Percentiles rank a stretch among this genome's conserved stretches.
phyloP scores from a whole-genome alignment of 2,113 vertebrate genomes.

The Oryzias melastigma region DNA sequence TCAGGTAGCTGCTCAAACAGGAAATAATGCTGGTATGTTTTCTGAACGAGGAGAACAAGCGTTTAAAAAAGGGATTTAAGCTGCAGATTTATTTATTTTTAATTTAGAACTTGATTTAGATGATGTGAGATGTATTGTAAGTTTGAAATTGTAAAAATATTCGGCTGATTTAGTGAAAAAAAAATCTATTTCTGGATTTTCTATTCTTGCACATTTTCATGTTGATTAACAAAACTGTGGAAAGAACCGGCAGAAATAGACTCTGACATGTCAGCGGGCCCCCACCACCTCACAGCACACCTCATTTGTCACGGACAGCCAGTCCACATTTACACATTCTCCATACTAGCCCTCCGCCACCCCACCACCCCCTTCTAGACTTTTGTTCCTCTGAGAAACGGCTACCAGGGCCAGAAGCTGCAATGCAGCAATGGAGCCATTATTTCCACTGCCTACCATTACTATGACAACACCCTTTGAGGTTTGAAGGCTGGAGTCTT shows the following conservation, averaged over 20 bases:
- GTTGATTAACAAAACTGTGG: slow-evolving; percentile 21
- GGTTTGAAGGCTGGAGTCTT: slow-evolving; percentile 57
- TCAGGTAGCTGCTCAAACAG: not conserved
- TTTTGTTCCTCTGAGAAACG: slow-evolving; percentile 32
- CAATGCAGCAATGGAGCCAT: slow-evolving; percentile 64
- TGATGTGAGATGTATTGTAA: too few relatives aligned
- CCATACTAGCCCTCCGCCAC: slow-evolving; percentile 7
- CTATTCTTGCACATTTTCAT: slow-evolving; percentile 32
- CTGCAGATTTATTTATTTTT: not conserved
- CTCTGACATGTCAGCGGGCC: slow-evolving; percentile 14
- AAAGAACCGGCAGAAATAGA: slow-evolving; percentile 20
- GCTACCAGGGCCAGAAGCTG: slow-evolving; percentile 49
- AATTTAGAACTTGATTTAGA: too few relatives aligned
- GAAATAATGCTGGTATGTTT: slow-evolving; percentile 9
- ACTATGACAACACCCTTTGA: slow-evolving; percentile 74
- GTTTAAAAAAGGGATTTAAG: not conserved
- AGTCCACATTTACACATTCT: slow-evolving; percentile 14
- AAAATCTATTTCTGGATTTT: slow-evolving; percentile 11
- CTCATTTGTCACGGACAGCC: slow-evolving; percentile 28
- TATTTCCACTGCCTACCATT: slow-evolving; percentile 66
- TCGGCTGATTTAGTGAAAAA: slow-evolving; percentile 6
- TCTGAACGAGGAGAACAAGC: not conserved
- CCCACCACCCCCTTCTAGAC: slow-evolving; percentile 31
- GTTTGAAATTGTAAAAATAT: too few relatives aligned
- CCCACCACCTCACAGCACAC: slow-evolving; percentile 25